Base-by-base conservation (phyloP, 2,888 invertebrate species). In the Drosophila colorata region DNA sequence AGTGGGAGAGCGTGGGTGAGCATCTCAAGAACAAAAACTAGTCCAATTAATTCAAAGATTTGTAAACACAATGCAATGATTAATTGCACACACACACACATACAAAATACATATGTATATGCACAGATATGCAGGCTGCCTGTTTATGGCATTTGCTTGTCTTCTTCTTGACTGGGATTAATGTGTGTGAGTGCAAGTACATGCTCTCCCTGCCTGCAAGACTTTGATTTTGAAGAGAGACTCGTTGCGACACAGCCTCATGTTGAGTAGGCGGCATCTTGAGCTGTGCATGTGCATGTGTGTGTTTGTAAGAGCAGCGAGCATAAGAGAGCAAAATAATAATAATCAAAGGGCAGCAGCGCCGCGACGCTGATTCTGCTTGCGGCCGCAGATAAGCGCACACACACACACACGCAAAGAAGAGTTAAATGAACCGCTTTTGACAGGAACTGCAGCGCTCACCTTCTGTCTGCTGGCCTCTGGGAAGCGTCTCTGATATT, bases 41-140 rank as follows among this genome's bases (percentile, higher is more conserved):
- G 74, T 56, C 59, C 60, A 71, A 82, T 65, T 85, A 82, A 80
- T 73, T 80, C 67, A 87, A 65, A 63, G 83, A 77, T 87, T 87
- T 87, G 87, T 80, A 80, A 87, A 84, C 68, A 87, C 70, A 80
- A 78, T 64, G 41, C 38, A 77, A 70, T 68, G 65, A 66, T 84
- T 78, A 87, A 81, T 87, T 78, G 55, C 67, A 47, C 41, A 58
- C 7, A 53, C 47, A 25, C 28, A 58, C 4, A 59, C 11, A 35
- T 16, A 25, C 11, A 11, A 2, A 31, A 53, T 47, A 28, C 23
- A 58, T 3, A 59, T 28, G 2, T 8, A 28, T 8, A 8, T 8
- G 4, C 13, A 40, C 16, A 43, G 0, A 37, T 9, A 40, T 53
- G 33, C 63, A 49, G 31, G 8, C 33, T 13, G 33, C 31, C 41